Percentiles rank a stretch among this genome's conserved stretches.
Conservation (phyloP, 1,140 invertebrate genomes). For the Uloborus diversus region DNA sequence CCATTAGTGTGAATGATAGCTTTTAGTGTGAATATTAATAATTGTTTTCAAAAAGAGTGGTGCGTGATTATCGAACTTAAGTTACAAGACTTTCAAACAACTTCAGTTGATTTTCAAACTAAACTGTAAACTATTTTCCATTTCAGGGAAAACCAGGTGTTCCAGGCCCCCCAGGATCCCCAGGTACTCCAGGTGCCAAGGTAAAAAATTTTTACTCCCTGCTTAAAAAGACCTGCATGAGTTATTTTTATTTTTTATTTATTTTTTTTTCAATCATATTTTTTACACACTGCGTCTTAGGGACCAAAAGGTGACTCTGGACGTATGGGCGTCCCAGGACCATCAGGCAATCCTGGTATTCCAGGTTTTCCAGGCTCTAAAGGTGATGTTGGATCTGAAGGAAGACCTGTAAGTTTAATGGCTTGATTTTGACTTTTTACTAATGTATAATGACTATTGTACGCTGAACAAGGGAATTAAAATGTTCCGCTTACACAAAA, state of each 20-base stretch:
- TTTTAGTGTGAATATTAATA: not conserved
- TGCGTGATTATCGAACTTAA: not conserved
- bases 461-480: too few species aligned
- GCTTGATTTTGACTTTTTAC: too few species aligned
- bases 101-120: too few species aligned
- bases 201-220: constrained; percentile 64
- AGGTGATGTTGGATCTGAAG: constrained; percentile 77
- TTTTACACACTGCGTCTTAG: constrained; percentile 59
- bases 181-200: constrained; percentile 77
- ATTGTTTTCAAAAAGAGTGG: too few species aligned
- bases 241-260: not conserved
- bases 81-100: too few species aligned
- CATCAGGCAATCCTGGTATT: constrained; percentile 74
- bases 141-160: constrained; percentile 69
- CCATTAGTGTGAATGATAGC: too few species aligned
- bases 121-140: not conserved
- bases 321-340: constrained; percentile 74
- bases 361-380: constrained; percentile 75
- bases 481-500: too few species aligned
- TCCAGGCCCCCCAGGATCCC: constrained; percentile 69
- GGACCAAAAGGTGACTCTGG: constrained; percentile 72
- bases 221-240: too few species aligned
- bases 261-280: not conserved
- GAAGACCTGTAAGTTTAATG: constrained; percentile 64
- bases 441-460: too few species aligned